Conservation (phyloP, 2,888 invertebrate species). For the Frankliniella fusca region DNA sequence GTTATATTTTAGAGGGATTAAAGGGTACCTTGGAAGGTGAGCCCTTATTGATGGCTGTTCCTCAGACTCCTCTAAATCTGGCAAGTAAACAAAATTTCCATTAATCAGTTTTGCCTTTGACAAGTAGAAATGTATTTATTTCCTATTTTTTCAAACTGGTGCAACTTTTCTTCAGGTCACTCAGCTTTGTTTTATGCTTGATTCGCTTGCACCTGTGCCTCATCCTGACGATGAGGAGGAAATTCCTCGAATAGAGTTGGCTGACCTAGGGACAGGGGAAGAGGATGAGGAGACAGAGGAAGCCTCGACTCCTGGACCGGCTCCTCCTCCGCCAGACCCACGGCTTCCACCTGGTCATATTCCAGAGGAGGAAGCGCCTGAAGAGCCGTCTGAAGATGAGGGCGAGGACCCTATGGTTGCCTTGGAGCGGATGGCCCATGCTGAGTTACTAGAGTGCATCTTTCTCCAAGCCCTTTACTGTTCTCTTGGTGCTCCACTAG, state of each 20-base stretch:
- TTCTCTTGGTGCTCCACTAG: constrained; percentile 75
- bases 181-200: constrained; percentile 77
- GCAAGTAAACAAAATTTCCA: constrained; percentile 46
- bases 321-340: neutral
- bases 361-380: constrained; percentile 47
- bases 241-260: constrained; percentile 12
- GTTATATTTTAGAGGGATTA: constrained; percentile 67
- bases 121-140: neutral
- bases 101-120: neutral
- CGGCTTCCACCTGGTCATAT: neutral
- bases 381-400: neutral
- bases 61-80: constrained; percentile 82
- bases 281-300: constrained; percentile 43
- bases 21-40: constrained; percentile 66
- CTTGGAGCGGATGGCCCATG: constrained; percentile 45
- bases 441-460: constrained; percentile 60
- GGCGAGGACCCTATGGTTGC: neutral
- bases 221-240: constrained; percentile 28
- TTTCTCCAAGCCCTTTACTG: constrained; percentile 74
- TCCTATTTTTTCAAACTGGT: neutral
- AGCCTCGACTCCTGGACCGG: neutral
- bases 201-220: constrained; percentile 56
- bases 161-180: constrained; percentile 54
- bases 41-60: constrained; percentile 69
- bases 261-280: constrained; percentile 46